phyloP scores from a whole-genome alignment of 2,888 invertebrate species.

The Meteorus cinctellus region DNA sequence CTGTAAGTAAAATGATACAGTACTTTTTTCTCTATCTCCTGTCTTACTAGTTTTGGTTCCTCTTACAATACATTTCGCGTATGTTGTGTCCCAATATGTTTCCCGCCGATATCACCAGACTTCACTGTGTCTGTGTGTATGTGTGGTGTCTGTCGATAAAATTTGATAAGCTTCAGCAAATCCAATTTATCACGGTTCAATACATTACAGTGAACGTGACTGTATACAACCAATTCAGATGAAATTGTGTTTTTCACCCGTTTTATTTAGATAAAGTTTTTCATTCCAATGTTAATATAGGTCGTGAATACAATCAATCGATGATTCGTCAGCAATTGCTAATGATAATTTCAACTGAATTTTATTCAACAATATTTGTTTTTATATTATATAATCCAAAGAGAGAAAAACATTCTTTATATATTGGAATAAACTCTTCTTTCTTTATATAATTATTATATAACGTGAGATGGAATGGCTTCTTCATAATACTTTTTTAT shows the following conservation, averaged over 20 bases:
- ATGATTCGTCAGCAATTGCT: neutral
- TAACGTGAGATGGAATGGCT: neutral
- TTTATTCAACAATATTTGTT: neutral
- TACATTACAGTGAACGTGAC: conserved; percentile 17
- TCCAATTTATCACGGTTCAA: conserved; percentile 24
- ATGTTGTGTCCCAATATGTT: neutral
- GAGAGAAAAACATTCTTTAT: no score
- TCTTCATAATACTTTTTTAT: neutral
- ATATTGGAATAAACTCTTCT: no score
- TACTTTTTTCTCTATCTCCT: neutral
- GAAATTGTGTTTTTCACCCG: neutral
- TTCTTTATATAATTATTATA: neutral
- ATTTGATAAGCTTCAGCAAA: conserved; percentile 22
- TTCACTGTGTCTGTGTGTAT: no score
- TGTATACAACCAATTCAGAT: conserved; percentile 8
- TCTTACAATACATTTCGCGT: neutral
- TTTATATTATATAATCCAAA: neutral
- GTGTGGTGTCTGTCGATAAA: conserved; percentile 18
- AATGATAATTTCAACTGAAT: conserved; percentile 4
- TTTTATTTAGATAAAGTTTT: neutral
- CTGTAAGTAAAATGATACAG: conserved; percentile 75
- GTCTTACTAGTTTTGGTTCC: neutral
- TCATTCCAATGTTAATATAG: conserved; percentile 10
- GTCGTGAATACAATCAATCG: conserved; percentile 30
- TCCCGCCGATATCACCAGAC: neutral